phyloP scores from a whole-genome alignment of 2,888 invertebrate species.

The Chironomus riparius region DNA sequence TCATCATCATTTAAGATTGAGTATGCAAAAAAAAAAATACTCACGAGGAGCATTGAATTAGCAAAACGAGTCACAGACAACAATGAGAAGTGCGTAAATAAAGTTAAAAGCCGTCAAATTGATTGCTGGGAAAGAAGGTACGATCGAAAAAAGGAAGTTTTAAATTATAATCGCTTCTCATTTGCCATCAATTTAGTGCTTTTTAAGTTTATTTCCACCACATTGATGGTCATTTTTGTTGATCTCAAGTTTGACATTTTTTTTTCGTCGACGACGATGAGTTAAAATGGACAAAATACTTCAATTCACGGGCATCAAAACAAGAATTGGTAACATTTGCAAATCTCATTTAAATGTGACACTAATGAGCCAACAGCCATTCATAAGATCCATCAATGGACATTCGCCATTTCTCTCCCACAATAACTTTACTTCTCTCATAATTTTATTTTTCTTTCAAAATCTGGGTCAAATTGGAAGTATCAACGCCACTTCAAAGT shows the following conservation, averaged over 20 bases:
- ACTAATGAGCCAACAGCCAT: constrained; percentile 14
- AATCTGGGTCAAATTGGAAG: constrained; percentile 2
- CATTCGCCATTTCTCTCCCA: constrained; percentile 17
- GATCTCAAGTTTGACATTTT: not conserved
- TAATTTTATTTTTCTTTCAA: not conserved
- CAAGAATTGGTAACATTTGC: not conserved
- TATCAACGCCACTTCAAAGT: no score
- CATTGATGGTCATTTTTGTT: not conserved
- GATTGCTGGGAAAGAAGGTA: not conserved
- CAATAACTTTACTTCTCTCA: not conserved
- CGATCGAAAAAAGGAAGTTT: not conserved
- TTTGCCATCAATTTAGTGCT: not conserved
- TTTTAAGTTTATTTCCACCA: not conserved
- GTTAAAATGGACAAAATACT: not conserved
- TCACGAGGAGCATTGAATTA: no score
- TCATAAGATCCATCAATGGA: constrained; percentile 18
- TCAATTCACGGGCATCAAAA: not conserved
- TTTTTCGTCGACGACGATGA: not conserved
- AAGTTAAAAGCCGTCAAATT: not conserved
- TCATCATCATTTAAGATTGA: not conserved
- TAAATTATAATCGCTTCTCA: not conserved
- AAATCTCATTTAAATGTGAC: constrained; percentile 20
- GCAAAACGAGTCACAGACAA: no score
- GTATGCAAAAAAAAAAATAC: no score
- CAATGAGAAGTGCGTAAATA: not conserved